Conservation (phyloP, 2,113 vertebrate species). For the Hippocampus zosterae region DNA sequence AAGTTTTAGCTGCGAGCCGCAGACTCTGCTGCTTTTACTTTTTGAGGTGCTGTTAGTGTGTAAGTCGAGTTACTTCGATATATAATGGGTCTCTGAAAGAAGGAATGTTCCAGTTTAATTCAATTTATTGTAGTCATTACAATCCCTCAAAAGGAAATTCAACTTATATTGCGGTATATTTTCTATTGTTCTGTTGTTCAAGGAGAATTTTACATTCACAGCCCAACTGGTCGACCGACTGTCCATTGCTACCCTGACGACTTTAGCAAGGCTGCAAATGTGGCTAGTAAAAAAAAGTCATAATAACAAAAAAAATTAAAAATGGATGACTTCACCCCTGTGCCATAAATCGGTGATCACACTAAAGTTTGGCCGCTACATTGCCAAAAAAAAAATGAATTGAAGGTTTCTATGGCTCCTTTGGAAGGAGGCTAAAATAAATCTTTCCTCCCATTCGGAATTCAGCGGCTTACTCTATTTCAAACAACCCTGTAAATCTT, state of each 20-base stretch:
- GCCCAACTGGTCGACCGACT: background rate
- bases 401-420: constrained; percentile 22
- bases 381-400: constrained; percentile 21
- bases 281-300: background rate
- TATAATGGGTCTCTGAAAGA: background rate
- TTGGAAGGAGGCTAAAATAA: constrained; percentile 16
- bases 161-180: background rate
- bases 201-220: background rate
- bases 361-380: background rate
- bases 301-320: background rate
- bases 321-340: constrained; percentile 13
- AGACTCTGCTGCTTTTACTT: background rate
- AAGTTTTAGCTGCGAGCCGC: too few species aligned
- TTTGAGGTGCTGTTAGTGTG: background rate
- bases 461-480: constrained; percentile 33
- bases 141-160: background rate
- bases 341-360: constrained; percentile 1
- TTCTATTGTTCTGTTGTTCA: background rate
- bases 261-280: background rate
- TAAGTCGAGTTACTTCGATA: too few species aligned
- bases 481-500: constrained; percentile 29
- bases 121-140: background rate
- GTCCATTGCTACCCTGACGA: background rate
- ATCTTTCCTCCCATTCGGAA: constrained; percentile 42
- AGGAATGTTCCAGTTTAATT: background rate